Percentiles rank a stretch among this genome's conserved stretches.
These are phyloP conservation scores for Parotocinclus haroldoi DNA, from an alignment of 2,797 vertebrate genomes.

Conservation along the genomic window DNA sequence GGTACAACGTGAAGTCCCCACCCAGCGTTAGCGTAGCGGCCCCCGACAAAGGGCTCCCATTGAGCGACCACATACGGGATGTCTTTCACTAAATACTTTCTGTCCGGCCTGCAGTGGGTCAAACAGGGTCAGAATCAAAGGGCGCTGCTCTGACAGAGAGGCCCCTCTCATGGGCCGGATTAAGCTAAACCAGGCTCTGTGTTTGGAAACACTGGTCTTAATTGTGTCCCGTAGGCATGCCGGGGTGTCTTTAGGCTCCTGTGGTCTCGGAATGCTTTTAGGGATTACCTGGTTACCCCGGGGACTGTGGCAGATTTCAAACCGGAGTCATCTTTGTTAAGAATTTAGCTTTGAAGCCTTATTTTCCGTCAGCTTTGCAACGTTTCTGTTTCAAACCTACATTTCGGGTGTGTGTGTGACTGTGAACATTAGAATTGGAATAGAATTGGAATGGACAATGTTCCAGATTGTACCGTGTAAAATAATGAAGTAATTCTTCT, in stretches of 20 bases:
- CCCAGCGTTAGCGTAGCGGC: no score
- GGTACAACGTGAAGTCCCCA: no score
- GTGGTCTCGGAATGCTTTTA: constrained; percentile 14
- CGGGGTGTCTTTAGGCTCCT: constrained; percentile 48
- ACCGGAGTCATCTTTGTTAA: background rate
- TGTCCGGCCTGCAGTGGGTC: constrained; percentile 55
- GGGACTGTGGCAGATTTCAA: constrained; percentile 16
- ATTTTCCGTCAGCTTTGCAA: background rate
- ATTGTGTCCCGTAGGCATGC: constrained; percentile 68
- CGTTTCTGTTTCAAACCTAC: no score
- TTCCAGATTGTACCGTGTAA: no score
- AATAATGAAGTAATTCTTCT: no score
- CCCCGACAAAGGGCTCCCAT: no score
- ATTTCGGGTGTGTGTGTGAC: no score
- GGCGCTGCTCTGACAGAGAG: constrained; percentile 44
- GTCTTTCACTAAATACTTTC: background rate
- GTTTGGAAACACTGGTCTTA: constrained; percentile 74
- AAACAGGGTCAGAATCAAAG: constrained; percentile 72
- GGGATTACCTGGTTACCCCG: constrained; percentile 34
- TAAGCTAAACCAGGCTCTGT: constrained; percentile 66
- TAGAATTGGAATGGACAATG: no score
- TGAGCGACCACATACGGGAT: no score
- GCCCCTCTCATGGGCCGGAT: constrained; percentile 64
- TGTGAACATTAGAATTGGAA: no score
- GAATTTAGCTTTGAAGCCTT: background rate